These are phyloP conservation scores for Drosophila tsacasi DNA, from an alignment of 1,140 invertebrate species.

Conservation along the genomic window DNA sequence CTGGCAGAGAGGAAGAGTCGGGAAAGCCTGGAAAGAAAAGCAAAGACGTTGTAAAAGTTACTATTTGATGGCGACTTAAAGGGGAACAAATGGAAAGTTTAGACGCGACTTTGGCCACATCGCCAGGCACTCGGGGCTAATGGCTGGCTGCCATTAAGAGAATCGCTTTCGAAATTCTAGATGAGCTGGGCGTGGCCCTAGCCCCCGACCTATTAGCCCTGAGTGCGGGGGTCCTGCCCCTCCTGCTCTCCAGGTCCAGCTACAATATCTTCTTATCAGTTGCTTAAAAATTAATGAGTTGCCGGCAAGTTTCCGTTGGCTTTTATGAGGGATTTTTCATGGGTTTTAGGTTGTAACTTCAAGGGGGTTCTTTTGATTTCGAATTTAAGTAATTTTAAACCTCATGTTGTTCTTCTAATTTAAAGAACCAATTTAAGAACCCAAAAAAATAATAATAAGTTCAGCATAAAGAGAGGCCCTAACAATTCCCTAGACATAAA, in stretches of 20 bases:
- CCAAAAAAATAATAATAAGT: not conserved
- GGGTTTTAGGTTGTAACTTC: not conserved
- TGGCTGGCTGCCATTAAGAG: slow-evolving; percentile 32
- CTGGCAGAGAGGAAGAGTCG: not conserved
- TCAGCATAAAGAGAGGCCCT: not conserved
- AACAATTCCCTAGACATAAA: slow-evolving; percentile 18
- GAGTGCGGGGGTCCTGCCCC: slow-evolving; percentile 2
- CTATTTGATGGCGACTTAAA: slow-evolving; percentile 55
- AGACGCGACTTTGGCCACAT: slow-evolving; percentile 45
- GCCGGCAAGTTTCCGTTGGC: slow-evolving; percentile 17
- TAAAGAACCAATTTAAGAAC: not conserved
- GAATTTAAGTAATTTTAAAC: not conserved
- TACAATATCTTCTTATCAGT: slow-evolving; percentile 26
- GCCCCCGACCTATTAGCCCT: slow-evolving; percentile 26
- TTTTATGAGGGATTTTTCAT: slow-evolving; percentile 1
- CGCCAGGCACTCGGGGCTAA: slow-evolving; percentile 46
- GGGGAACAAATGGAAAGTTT: slow-evolving; percentile 53
- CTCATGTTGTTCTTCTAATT: not conserved
- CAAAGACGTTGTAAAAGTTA: slow-evolving; percentile 46
- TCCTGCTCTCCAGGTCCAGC: too few relatives aligned
- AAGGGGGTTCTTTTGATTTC: not conserved
- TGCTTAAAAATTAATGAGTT: slow-evolving; percentile 46
- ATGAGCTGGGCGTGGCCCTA: slow-evolving; percentile 37
- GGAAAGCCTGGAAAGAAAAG: slow-evolving; percentile 32
- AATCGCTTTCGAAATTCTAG: slow-evolving; percentile 43